phyloP scores from a whole-genome alignment of 2,888 invertebrate genomes.

The Argyra leucocephala region DNA sequence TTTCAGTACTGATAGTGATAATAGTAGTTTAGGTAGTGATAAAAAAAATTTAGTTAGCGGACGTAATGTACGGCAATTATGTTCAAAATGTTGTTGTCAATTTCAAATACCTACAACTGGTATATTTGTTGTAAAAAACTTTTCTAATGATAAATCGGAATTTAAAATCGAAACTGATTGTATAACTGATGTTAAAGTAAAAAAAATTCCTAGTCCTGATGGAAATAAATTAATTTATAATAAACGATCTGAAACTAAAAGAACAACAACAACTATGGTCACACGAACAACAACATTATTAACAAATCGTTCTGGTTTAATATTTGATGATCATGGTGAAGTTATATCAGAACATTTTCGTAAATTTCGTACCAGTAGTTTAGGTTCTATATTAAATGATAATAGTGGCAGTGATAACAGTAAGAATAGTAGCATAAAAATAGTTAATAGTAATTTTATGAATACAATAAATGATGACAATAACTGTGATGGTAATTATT shows the following conservation, averaged over 20 bases:
- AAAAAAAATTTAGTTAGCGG: constrained; percentile 21
- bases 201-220: constrained; percentile 28
- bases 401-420: constrained; percentile 21
- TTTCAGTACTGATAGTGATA: background rate
- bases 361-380: constrained; percentile 36
- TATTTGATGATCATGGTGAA: constrained; percentile 26
- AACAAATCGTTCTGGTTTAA: constrained; percentile 32
- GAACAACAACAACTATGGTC: constrained; percentile 35
- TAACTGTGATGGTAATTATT: background rate
- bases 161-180: constrained; percentile 32
- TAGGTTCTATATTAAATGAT: constrained; percentile 36
- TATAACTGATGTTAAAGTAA: constrained; percentile 30
- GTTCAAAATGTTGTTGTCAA: constrained; percentile 39
- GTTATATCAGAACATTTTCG: constrained; percentile 23
- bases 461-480: background rate
- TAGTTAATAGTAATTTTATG: background rate
- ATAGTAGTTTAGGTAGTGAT: background rate
- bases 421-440: constrained; percentile 10
- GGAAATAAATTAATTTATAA: constrained; percentile 23
- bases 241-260: constrained; percentile 33
- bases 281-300: constrained; percentile 30
- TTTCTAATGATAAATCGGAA: constrained; percentile 26
- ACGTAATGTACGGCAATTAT: constrained; percentile 30
- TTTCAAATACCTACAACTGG: constrained; percentile 24
- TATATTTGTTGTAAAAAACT: constrained; percentile 23